Base-by-base conservation (phyloP, 1,140 invertebrate species). In the Aphis craccivora region DNA sequence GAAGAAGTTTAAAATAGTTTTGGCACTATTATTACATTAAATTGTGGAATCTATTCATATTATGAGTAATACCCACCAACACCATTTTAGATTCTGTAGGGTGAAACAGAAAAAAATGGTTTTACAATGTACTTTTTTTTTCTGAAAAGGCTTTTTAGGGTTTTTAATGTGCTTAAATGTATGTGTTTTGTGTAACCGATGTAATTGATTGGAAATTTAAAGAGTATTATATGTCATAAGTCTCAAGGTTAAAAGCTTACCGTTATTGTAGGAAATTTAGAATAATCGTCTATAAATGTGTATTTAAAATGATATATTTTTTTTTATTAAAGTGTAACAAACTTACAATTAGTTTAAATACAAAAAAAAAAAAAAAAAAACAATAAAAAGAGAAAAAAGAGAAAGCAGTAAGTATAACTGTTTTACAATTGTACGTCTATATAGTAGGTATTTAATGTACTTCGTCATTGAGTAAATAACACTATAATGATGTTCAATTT, bases 1-100 rank as follows among this genome's bases (percentile, higher is more conserved):
- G 30, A 43, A 60, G 23, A 90, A 67, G 89, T 90, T 90, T 60
- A 90, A 90, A 90, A 90, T 90, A 90, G 89, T 90, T 90, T 90
- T 67, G 89, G 89, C 89, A 67, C 89, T 60, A 67, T 67, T 60
- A 90, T 90, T 90, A 90, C 55, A 67, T 90, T 40, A 90, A 90
- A 90, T 90, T 60, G 51, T 60, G 37, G 53, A 90, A 90, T 90
- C 22, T 90, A 60, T 90, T 90, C 55, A 43, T 43, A 60, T 43
- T 43, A 43, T 60, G 53, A 90, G 37, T 60, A 40, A 60, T 90
- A 90, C 23, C 53, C 37, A 67, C 53, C 55, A n/a, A 90, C 55
- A 90, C 55, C 88, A 40, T 89, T 89, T 89, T 89, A 89, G 51
- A 89, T 89, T 35, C n/a, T 37, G 11, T 53, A 37, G 88, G 48